Conservation (phyloP, 1,140 invertebrate species). For the Adoxophyes honmai region DNA sequence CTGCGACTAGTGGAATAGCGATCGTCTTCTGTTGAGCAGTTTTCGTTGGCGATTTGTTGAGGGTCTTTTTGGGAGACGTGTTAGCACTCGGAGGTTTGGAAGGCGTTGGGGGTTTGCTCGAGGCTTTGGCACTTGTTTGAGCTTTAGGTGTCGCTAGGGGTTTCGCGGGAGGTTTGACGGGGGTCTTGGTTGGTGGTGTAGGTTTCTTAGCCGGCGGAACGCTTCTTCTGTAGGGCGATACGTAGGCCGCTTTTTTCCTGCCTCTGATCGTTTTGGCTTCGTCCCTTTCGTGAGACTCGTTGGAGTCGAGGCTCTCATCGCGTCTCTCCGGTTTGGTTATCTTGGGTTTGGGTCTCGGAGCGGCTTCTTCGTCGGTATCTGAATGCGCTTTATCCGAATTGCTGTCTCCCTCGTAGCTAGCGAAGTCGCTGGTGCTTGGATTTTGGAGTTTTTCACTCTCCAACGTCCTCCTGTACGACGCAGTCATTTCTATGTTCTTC, state of each 20-base stretch:
- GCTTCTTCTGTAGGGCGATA: slow-evolving; percentile 78
- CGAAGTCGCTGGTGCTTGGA: slow-evolving; percentile 57
- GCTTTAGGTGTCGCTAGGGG: slow-evolving; percentile 35
- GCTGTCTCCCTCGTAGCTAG: slow-evolving; percentile 73
- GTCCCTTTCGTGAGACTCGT: slow-evolving; percentile 62
- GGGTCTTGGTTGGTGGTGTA: slow-evolving; percentile 19
- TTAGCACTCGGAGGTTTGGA: slow-evolving; percentile 39
- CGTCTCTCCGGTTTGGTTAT: slow-evolving; percentile 78
- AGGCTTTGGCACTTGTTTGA: slow-evolving; percentile 43
- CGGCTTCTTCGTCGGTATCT: slow-evolving; percentile 61
- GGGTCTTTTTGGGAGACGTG: slow-evolving; percentile 56
- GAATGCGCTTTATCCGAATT: slow-evolving; percentile 72
- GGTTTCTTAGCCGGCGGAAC: slow-evolving; percentile 46
- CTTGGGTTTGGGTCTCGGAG: slow-evolving; percentile 72
- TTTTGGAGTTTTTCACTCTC: slow-evolving; percentile 45
- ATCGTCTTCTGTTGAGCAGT: slow-evolving; percentile 43
- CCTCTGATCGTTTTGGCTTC: slow-evolving; percentile 85
- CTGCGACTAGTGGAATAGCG: slow-evolving; percentile 31
- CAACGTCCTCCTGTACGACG: slow-evolving; percentile 52
- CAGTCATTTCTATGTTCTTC: slow-evolving; percentile 75
- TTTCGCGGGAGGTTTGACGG: slow-evolving; percentile 38
- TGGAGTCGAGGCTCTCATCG: slow-evolving; percentile 61
- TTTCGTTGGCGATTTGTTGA: slow-evolving; percentile 45
- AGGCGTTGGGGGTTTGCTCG: slow-evolving; percentile 36
- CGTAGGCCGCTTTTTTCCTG: slow-evolving; percentile 84